Percentiles rank a stretch among this genome's conserved stretches.
Conservation (phyloP, 2,888 invertebrate genomes). For the Sussaba pulchella region DNA sequence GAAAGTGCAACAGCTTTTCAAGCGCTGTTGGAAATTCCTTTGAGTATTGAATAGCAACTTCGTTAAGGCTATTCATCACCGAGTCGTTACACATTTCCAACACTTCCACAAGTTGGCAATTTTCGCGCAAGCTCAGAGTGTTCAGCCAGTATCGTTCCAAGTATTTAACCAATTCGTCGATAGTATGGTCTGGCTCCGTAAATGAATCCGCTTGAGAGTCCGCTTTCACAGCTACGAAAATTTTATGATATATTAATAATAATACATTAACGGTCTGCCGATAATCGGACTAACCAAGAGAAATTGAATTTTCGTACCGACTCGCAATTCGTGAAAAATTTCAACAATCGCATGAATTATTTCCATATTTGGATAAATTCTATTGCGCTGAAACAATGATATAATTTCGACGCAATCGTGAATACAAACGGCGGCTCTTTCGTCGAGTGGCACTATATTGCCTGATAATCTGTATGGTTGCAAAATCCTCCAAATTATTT, state of each 20-base stretch:
- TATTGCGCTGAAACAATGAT: conserved; percentile 73
- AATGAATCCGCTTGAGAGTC: conserved; percentile 18
- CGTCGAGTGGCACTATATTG: conserved; percentile 74
- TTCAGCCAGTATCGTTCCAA: conserved; percentile 76
- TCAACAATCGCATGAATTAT: conserved; percentile 68
- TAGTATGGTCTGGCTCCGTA: conserved; percentile 65
- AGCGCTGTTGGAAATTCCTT: conserved; percentile 61
- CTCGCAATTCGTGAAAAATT: conserved; percentile 73
- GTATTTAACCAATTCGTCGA: conserved; percentile 72
- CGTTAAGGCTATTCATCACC: conserved; percentile 52
- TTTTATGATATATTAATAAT: neutral
- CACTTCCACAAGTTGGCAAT: conserved; percentile 69
- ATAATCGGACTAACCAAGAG: too few relatives aligned
- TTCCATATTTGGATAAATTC: conserved; percentile 61
- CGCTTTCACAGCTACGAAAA: conserved; percentile 15
- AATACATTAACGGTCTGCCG: too few relatives aligned
- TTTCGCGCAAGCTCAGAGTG: conserved; percentile 66
- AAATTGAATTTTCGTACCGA: conserved; percentile 67
- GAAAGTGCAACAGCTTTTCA: conserved; percentile 61
- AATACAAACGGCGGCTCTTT: conserved; percentile 74
- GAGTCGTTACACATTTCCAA: conserved; percentile 63
- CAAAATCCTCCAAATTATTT: conserved; percentile 73
- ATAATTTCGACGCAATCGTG: conserved; percentile 76
- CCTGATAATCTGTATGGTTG: conserved; percentile 70
- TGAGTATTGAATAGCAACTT: conserved; percentile 56